Base-by-base conservation (phyloP, 2,888 invertebrate species). In the Acheta domesticus region DNA sequence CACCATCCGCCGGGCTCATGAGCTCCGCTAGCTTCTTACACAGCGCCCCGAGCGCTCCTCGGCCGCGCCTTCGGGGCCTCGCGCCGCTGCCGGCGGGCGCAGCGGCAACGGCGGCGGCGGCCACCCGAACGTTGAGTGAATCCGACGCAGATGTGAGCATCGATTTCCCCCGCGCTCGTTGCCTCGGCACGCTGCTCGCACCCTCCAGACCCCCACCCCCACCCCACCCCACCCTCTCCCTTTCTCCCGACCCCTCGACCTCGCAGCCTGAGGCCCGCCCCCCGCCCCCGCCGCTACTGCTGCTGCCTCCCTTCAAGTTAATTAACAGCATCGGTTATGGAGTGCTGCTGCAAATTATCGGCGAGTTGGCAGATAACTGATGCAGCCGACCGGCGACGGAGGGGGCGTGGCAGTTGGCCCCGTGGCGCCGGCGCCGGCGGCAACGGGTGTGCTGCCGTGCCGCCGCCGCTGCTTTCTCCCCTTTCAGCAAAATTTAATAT, bases 361-460 rank as follows among this genome's bases (percentile, higher is more conserved):
- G 62, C 62, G 62, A 62, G 62, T 14, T 62, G 62, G 62, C 62
- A 62, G 62, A 62, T 62, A 62, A 62, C 62, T 62, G 62, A 62
- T 62, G 62, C 62, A 36, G 62, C 62, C 62, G 4, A 0, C 62
- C 36, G 62, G 16, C 11, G 14, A 1, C 62, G 14, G 62, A 62
- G 62, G 14, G 62, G 62, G 62, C 36, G 36, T 36, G 36, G 36
- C 36, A 36, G 36, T 36, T 36, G 36, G 62, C 62, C 62, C n/a
- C 14, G 16, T 36, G 36, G 36, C 36, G 36, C 36, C 36, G 14
- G 62, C 14, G 62, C 16, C n/a, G 8, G 8, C 3, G n/a, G n/a
- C 62, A 16, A 12, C 16, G n/a, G 8, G 16, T n/a, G 14, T 5
- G 14, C 62, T 62, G 12, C 3, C 62, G 12, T 62, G 62, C 62